Conservation (phyloP, 2,888 invertebrate species). For the Hirudinaria manillensis region DNA sequence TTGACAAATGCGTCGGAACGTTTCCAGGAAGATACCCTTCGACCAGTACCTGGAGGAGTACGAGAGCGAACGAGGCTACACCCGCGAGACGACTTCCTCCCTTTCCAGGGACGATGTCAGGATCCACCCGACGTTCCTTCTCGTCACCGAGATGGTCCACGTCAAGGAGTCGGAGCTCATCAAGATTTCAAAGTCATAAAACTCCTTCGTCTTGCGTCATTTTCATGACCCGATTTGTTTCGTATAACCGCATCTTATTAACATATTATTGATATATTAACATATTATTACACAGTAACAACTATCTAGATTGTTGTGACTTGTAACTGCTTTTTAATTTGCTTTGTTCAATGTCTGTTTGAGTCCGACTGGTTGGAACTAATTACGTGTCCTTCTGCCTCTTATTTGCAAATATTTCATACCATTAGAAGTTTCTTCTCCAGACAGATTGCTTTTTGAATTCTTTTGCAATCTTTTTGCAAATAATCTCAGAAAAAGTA, state of each 20-base stretch:
- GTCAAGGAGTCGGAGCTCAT: not conserved
- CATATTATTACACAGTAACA: not conserved
- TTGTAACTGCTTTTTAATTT: too few relatives aligned
- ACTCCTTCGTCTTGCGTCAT: not conserved
- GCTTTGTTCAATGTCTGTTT: too few relatives aligned
- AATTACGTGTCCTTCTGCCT: too few relatives aligned
- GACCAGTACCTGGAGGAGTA: not conserved
- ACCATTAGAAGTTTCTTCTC: too few relatives aligned
- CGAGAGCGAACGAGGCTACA: constrained; percentile 3
- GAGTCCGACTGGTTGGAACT: too few relatives aligned
- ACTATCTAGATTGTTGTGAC: too few relatives aligned
- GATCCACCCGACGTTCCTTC: not conserved
- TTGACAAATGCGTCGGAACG: too few relatives aligned
- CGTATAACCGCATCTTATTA: not conserved
- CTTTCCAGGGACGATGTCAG: not conserved
- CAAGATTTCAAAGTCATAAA: not conserved
- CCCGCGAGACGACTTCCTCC: not conserved
- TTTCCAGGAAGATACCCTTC: not conserved
- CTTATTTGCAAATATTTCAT: too few relatives aligned
- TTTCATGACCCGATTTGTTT: not conserved
- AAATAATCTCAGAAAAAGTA: too few relatives aligned
- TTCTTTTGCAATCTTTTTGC: too few relatives aligned
- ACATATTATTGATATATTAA: not conserved
- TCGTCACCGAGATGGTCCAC: constrained; percentile 8
- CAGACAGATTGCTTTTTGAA: too few relatives aligned